phyloP scores from a whole-genome alignment of 2,113 vertebrate genomes.

The human region DNA sequence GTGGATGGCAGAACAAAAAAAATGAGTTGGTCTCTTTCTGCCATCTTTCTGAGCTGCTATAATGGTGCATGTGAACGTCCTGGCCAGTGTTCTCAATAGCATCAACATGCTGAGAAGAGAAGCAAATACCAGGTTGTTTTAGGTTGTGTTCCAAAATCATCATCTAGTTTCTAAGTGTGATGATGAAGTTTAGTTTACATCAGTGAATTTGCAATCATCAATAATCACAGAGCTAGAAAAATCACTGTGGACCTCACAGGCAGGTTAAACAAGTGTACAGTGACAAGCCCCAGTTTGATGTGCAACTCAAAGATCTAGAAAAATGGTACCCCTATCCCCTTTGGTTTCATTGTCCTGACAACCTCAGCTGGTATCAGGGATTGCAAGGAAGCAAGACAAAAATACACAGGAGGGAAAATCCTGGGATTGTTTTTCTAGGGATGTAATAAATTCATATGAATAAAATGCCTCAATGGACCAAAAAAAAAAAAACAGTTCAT shows the following conservation, averaged over 20 bases:
- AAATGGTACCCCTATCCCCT: neutral
- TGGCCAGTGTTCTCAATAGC: neutral
- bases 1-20: neutral
- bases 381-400: neutral
- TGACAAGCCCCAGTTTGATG: neutral
- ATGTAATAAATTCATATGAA: neutral
- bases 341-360: neutral
- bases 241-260: neutral
- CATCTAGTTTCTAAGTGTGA: neutral
- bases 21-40: neutral
- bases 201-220: neutral
- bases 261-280: neutral
- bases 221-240: neutral
- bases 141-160: neutral
- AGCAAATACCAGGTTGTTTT: neutral
- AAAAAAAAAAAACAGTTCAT: neutral
- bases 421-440: neutral
- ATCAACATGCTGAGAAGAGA: neutral
- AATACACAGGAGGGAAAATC: neutral
- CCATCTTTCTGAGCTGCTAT: neutral
- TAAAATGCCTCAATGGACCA: neutral
- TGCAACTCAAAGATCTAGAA: neutral
- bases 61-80: rapidly evolving
- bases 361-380: neutral
- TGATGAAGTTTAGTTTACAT: neutral